Conservation (phyloP, 2,888 invertebrate species). For the Scaptomyza tumidula region DNA sequence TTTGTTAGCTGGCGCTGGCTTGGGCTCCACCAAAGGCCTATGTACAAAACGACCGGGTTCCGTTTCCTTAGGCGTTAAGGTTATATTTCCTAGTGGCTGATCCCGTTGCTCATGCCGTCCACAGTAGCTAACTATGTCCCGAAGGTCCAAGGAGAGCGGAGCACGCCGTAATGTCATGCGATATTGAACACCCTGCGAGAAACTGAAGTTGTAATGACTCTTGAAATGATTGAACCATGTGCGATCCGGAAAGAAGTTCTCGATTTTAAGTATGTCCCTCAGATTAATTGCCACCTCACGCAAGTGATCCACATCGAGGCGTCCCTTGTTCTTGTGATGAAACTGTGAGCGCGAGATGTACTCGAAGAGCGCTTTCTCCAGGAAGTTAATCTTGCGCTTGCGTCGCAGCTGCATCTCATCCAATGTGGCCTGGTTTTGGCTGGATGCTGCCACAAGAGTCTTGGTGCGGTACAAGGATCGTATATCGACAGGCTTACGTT, state of each 20-base stretch:
- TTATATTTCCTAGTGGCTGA: slow-evolving; percentile 58
- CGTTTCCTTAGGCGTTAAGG: slow-evolving; percentile 66
- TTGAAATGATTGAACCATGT: slow-evolving; percentile 77
- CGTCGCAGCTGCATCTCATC: slow-evolving; percentile 73
- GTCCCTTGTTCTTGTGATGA: slow-evolving; percentile 74
- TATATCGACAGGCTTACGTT: slow-evolving; percentile 34
- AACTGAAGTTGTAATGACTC: slow-evolving; percentile 63
- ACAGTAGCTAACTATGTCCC: slow-evolving; percentile 81
- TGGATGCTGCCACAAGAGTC: slow-evolving; percentile 60
- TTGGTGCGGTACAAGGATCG: slow-evolving; percentile 66
- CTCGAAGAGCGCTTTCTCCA: slow-evolving; percentile 80
- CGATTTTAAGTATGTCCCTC: slow-evolving; percentile 79
- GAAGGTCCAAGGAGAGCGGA: slow-evolving; percentile 75
- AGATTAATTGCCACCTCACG: slow-evolving; percentile 69
- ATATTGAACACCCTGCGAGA: slow-evolving; percentile 54
- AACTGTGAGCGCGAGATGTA: slow-evolving; percentile 80
- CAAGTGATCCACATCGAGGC: slow-evolving; percentile 63
- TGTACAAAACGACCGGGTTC: slow-evolving; percentile 8
- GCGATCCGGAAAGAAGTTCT: slow-evolving; percentile 77
- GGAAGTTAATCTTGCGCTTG: slow-evolving; percentile 78
- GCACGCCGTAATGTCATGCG: slow-evolving; percentile 56
- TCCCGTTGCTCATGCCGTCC: slow-evolving; percentile 73
- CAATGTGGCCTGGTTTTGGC: slow-evolving; percentile 67
- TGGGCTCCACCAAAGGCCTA: slow-evolving; percentile 32
- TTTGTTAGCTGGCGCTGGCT: slow-evolving; percentile 7